A percentile compares a stretch with the other conserved stretches of the same genome.
These are phyloP conservation scores for Lepilemur ruficaudatus DNA, from an alignment of 2,797 vertebrate genomes.

Conservation along the genomic window DNA sequence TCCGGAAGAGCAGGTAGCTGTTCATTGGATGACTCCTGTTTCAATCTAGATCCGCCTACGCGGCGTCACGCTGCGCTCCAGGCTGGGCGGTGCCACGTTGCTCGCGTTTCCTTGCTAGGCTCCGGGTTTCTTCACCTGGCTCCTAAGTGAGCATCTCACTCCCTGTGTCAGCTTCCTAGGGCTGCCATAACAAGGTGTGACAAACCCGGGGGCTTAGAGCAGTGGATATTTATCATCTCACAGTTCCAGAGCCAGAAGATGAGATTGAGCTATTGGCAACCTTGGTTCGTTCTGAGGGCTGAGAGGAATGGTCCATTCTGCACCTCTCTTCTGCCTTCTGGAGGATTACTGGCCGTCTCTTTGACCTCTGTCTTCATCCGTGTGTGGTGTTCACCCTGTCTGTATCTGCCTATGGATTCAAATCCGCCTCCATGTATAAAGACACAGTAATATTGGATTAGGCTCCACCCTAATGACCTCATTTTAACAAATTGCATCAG, in stretches of 20 bases:
- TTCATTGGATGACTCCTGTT: no score
- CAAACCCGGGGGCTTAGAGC: not conserved
- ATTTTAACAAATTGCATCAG: not conserved
- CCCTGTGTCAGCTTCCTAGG: no score
- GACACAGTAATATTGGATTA: not conserved
- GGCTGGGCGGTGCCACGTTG: no score
- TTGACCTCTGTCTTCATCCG: not conserved
- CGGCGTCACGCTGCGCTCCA: accelerated
- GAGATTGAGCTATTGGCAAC: accelerated
- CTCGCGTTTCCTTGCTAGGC: not conserved
- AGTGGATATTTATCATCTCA: not conserved
- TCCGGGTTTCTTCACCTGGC: no score
- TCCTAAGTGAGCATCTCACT: not conserved
- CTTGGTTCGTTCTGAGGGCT: not conserved
- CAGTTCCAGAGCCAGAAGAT: not conserved
- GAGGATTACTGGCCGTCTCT: not conserved
- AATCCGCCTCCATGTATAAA: not conserved
- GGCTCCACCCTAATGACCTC: not conserved
- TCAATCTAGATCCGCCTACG: not conserved
- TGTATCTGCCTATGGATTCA: not conserved
- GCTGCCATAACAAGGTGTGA: not conserved
- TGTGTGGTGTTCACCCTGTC: accelerated
- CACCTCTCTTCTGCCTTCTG: not conserved
- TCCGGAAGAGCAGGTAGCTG: not conserved
- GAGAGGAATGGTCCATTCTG: not conserved